Conservation (phyloP, 2,113 vertebrate genomes). For the Muscicapa adusta region DNA sequence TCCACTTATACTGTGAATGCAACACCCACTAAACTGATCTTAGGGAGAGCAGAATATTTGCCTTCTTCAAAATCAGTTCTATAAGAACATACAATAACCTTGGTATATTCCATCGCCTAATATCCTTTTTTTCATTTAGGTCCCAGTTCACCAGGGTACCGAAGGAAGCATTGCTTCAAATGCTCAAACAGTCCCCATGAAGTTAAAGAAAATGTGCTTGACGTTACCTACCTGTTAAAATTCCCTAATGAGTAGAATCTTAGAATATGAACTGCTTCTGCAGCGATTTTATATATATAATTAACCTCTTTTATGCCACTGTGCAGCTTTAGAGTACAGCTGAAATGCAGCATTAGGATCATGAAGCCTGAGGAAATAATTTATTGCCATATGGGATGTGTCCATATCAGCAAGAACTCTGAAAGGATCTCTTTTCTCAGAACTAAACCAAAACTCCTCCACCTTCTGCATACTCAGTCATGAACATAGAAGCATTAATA, state of each 20-base stretch:
- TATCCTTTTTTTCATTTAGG: background rate
- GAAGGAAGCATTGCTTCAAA: background rate
- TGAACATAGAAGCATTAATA: background rate
- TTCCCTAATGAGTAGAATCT: background rate
- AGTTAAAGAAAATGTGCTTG: background rate
- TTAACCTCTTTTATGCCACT: background rate
- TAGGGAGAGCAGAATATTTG: background rate
- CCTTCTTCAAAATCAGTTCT: background rate
- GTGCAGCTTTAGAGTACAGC: background rate
- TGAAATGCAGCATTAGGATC: background rate
- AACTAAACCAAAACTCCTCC: background rate
- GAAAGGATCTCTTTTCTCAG: background rate
- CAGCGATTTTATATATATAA: background rate
- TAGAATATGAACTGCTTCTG: background rate
- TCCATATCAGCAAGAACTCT: background rate
- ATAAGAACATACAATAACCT: background rate
- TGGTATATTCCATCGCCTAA: background rate
- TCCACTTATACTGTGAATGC: background rate
- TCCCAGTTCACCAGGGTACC: background rate
- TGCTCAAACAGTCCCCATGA: background rate
- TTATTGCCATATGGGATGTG: background rate
- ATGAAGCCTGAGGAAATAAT: background rate
- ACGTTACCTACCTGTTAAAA: background rate
- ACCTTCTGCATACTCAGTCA: background rate
- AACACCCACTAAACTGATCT: background rate